Base-by-base conservation (phyloP, 2,113 vertebrate genomes). In the Egretta garzetta region DNA sequence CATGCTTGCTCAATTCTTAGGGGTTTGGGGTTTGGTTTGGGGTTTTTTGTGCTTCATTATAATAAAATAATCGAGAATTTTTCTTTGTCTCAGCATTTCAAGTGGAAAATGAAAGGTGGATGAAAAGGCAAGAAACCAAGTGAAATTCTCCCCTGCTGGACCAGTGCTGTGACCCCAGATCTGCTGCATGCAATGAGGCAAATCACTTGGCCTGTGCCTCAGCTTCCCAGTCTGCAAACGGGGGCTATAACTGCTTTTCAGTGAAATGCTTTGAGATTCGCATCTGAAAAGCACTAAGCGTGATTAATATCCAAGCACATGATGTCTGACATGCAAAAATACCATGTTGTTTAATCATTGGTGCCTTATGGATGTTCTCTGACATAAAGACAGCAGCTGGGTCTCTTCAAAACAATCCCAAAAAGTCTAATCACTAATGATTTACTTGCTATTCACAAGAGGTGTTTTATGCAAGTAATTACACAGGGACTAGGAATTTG, bases 331-430 rank as follows among this genome's bases (percentile, higher is more conserved):
- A 81, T 89, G 63, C 74, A 96, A 93, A 97, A 96, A 96, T 89
- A 85, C 39, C 72, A 85, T 52, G 70, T 91, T 95, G 86, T 72
- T 97, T 96, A 97, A 94, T 96, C 94, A 95, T 63, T 95, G 47
- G 27, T 93, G 93, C 63, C 71, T 95, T 94, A 79, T 94, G 77
- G 89, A 90, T 85, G 74, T 94, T 95, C 89, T 94, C 94, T 96
- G 86, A 96, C 89, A 95, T 91, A 97, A 96, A 97, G 89, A 90
- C 86, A 94, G 95, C 89, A 96, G 94, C 95, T 96, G 97, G 92
- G 45, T 96, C 91, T 96, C 95, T 94, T 96, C 94, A 96, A 93
- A 97, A 97, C 87, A 95, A 95, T 95, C 70, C 12, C 70, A 53
- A 94, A 93, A 96, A 95, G 55, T 91, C 70, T 94, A 93, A 95